Percentiles rank a stretch among this genome's conserved stretches.
Evolutionary conservation across 2,113 vertebrate genomes (phyloP).

Genomic region (Vidua chalybeata): DNA sequence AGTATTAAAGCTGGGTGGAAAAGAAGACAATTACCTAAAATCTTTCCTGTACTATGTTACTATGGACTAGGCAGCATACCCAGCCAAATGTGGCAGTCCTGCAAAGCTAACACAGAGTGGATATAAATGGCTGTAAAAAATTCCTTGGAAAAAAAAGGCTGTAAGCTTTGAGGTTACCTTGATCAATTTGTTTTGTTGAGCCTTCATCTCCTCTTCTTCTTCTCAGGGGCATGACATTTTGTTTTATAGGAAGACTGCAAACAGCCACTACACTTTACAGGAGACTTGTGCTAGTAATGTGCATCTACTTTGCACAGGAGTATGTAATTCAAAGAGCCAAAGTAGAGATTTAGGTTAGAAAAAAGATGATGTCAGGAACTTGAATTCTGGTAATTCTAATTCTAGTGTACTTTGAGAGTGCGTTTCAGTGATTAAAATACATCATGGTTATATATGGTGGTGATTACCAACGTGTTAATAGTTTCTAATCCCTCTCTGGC

Average conservation of each 20-base stretch:
- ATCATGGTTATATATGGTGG: no score
- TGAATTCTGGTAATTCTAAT: neutral
- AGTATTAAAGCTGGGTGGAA: neutral
- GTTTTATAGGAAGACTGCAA: neutral
- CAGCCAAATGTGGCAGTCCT: neutral
- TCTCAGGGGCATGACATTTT: neutral
- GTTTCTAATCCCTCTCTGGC: neutral
- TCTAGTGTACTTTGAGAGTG: neutral
- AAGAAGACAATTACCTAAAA: neutral
- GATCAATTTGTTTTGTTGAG: neutral
- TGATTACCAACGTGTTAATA: neutral
- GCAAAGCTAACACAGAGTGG: neutral
- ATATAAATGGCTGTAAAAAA: neutral
- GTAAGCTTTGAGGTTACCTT: neutral
- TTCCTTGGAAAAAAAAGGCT: neutral
- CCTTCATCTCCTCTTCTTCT: neutral
- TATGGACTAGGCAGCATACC: neutral
- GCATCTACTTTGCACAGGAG: neutral
- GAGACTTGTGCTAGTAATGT: accelerated
- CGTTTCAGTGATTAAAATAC: neutral
- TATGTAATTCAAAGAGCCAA: neutral
- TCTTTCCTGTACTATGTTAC: neutral
- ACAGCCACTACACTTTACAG: neutral
- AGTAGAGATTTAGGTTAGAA: neutral
- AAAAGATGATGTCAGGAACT: neutral